Evolutionary conservation across 2,797 vertebrate species (phyloP).

Genomic region (Chromobotia macracanthus): DNA sequence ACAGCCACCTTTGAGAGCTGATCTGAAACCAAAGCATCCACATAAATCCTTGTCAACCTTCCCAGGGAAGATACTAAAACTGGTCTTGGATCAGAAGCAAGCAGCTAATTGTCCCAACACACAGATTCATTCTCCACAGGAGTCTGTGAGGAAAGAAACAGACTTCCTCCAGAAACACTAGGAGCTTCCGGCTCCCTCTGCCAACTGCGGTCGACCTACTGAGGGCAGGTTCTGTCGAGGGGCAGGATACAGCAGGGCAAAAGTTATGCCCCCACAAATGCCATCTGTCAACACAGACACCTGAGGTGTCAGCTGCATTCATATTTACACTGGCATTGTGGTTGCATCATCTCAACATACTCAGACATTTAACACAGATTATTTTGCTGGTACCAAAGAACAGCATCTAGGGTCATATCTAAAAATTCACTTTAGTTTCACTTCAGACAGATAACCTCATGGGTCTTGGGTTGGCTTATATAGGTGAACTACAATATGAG

Average conservation of each 20-base stretch:
- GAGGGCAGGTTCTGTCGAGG: conserved; percentile 63
- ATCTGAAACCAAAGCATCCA: conserved; percentile 2
- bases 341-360: conserved; percentile 7
- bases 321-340: conserved; percentile 4
- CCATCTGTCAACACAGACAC: conserved; percentile 60
- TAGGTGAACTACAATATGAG: conserved; percentile 15
- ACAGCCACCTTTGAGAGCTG: conserved; percentile 8
- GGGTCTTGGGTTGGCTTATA: neutral
- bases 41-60: neutral
- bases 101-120: conserved; percentile 53
- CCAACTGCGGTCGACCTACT: conserved; percentile 72
- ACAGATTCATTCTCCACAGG: conserved; percentile 64
- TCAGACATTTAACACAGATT: neutral
- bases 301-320: conserved; percentile 36
- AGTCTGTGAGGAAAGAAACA: conserved; percentile 69
- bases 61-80: neutral
- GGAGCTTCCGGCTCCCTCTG: conserved; percentile 74
- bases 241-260: conserved; percentile 51
- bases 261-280: conserved; percentile 51
- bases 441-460: conserved; percentile 15
- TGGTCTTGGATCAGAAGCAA: conserved; percentile 42
- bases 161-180: conserved; percentile 74
- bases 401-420: too few relatives aligned
- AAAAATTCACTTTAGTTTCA: neutral
- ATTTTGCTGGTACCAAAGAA: neutral